Evolutionary conservation across 2,797 vertebrate genomes (phyloP).

Genomic region (Clarias platycephalus): DNA sequence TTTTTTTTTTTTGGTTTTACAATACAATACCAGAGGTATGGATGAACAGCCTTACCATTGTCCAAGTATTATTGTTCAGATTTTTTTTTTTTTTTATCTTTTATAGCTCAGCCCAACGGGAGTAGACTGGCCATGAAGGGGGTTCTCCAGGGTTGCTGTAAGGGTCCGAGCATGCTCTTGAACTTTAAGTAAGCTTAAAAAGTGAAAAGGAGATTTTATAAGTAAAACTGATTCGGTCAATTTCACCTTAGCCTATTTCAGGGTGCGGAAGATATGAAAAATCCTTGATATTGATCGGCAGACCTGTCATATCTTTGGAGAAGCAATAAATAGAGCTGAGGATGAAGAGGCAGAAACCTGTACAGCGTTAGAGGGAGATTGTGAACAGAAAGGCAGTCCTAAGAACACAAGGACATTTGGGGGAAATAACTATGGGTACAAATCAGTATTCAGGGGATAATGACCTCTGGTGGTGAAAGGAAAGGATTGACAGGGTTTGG

Average conservation of each 20-base stretch:
- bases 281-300: background rate
- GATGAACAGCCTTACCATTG: background rate
- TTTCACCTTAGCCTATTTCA: background rate
- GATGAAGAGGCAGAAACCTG: background rate
- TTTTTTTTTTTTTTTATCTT: background rate
- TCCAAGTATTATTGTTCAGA: background rate
- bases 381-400: background rate
- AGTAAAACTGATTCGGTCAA: background rate
- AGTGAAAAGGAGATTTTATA: background rate
- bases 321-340: background rate
- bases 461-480: conserved; percentile 23
- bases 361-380: background rate
- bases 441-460: background rate
- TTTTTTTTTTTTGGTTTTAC: background rate
- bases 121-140: background rate
- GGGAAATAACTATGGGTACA: background rate
- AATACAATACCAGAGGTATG: background rate
- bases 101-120: background rate
- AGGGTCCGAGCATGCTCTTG: background rate
- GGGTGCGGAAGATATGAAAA: conserved; percentile 3
- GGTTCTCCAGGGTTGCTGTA: background rate
- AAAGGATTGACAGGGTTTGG: background rate
- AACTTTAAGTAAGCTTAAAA: background rate
- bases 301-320: background rate
- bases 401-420: background rate